Evolutionary conservation across 2,797 vertebrate species (phyloP), one percentile per base, ranked within the genome.

Genomic region (Notolepis coatsorum): DNA sequence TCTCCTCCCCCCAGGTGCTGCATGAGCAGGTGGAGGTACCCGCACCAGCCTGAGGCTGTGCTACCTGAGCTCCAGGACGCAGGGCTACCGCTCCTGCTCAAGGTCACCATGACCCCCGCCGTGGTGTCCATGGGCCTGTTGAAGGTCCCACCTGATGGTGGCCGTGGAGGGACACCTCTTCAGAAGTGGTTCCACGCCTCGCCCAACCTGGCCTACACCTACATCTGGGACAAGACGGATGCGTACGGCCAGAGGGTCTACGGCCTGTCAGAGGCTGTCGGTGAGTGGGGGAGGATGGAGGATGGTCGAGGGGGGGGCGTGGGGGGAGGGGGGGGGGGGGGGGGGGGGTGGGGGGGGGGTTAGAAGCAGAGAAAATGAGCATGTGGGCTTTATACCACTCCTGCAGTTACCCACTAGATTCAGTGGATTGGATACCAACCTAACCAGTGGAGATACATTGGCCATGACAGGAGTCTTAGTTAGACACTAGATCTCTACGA

Each of bases 151-250:
- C 84, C 91, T 99, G 73, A 98, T 99, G 97, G 97, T 99, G 2
- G 97, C 97, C 0, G 97, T 98, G 24, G 97, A 98, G 88, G 97
- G 97, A 0, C 97, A 99, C 81, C 95, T 99, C 60, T 99, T 99
- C 97, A 99, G 88, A 99, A 99, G 77, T 96, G 96, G 72, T 99
- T 99, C 84, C 97, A 98, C 37, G 95, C 97, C 18, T 98, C 96
- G 8, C 96, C 97, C 67, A 99, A 99, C 83, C 87, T 99, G 82
- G 96, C 96, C 48, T 99, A 98, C 80, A 98, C 96, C 3, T 99
- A 97, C 88, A 96, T 98, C 84, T 99, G 97, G 97, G 97, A 99
- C 77, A 99, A 99, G 88, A 97, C 96, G 0, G 97, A 99, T 33
- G 97, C 97, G 0, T 99, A 99, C 0, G 95, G 96, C 13, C 97